Base-by-base conservation (phyloP, 2,797 vertebrate species). In the Anabas testudineus region DNA sequence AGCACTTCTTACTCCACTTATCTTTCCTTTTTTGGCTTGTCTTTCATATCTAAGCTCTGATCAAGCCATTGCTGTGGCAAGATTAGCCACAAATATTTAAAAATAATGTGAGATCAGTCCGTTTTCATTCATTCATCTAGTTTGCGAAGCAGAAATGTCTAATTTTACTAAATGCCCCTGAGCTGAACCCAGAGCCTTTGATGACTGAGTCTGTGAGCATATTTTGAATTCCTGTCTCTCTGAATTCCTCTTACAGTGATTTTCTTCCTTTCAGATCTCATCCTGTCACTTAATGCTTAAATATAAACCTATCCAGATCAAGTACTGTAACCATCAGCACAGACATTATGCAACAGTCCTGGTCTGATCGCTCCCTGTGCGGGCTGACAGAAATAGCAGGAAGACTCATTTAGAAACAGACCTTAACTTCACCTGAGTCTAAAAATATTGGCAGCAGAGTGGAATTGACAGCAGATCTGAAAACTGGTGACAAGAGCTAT, bases 201-300 rank as follows among this genome's bases (percentile, higher is more conserved):
- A 82, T 73, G 63, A 22, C 57, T 72, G 58, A 76, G 71, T 13
- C 64, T 56, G 19, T 37, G 46, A 75, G 60, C 49, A 24, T 69
- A 68, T 77, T 87, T 82, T 77, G 22, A 78, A 56, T 59, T 71
- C 39, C 62, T 51, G 36, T 73, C 56, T 77, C 51, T 67, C 55
- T 18, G 6, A 80, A 76, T 80, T 74, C 67, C 52, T 78, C 78
- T 67, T 46, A 45, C 6, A 3, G 41, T 64, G 51, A 64, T 57
- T 73, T 79, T 78, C 65, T 70, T 77, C 67, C 67, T 66, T 56
- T 86, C 68, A 56, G 68, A 82, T 84, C 76, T 74, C 72, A 59
- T 82, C 80, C 59, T 68, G 85, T 84, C 80, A 73, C 70, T 84
- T 78, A 53, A 67, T 76, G 71, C 78, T 84, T 85, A 87, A 87